phyloP scores from a whole-genome alignment of 1,140 invertebrate genomes.

The Neodiprion pinetum region DNA sequence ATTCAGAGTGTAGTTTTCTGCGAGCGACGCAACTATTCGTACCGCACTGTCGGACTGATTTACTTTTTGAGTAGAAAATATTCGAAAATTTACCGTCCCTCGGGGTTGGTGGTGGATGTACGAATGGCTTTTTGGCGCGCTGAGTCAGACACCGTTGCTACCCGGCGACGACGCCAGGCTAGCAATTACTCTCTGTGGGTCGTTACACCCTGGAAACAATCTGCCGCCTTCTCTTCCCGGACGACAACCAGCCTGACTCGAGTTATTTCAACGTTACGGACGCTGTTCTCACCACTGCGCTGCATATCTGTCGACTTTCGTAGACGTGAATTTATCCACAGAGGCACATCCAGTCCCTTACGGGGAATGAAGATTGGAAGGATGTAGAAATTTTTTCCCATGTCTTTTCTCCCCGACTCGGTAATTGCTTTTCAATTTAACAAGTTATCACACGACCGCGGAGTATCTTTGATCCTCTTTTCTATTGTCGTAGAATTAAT shows the following conservation, averaged over 20 bases:
- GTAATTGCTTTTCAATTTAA: not conserved
- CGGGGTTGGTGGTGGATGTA: not conserved
- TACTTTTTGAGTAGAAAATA: not conserved
- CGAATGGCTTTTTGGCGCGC: slow-evolving; percentile 1
- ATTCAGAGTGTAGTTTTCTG: too few relatives aligned
- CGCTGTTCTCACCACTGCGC: not conserved
- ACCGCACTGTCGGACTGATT: not conserved
- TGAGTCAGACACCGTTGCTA: slow-evolving; percentile 5
- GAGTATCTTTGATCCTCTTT: not conserved
- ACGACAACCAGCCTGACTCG: slow-evolving; percentile 4
- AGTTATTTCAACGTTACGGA: not conserved
- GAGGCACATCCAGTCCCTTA: too few relatives aligned
- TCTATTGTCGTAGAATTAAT: not conserved
- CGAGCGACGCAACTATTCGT: too few relatives aligned
- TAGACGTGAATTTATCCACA: not conserved
- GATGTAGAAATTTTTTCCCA: not conserved
- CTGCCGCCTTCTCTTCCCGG: slow-evolving; percentile 1
- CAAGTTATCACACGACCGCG: not conserved
- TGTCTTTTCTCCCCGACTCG: not conserved
- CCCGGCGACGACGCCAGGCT: slow-evolving; percentile 3
- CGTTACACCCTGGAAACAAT: slow-evolving; percentile 7
- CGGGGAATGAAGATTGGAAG: not conserved
- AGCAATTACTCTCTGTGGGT: slow-evolving; percentile 7
- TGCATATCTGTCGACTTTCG: not conserved
- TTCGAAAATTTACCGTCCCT: slow-evolving; percentile 5